Evolutionary conservation across 2,888 invertebrate species (phyloP).

Genomic region (Volucella bombylans): DNA sequence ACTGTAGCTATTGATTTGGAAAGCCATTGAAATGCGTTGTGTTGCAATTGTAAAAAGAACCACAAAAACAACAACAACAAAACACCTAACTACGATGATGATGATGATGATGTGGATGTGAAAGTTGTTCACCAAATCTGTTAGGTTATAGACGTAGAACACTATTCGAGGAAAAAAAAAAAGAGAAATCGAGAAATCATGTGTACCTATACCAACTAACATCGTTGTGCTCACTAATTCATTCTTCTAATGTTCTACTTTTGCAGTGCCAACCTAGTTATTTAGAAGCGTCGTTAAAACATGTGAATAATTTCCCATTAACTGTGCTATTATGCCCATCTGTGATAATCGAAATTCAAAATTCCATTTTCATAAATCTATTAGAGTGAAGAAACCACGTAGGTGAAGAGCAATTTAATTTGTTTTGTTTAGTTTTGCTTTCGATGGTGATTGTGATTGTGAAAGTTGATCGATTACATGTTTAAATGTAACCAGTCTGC

Average conservation of each 20-base stretch:
- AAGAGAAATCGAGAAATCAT: slow-evolving; percentile 59
- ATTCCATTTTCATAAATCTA: too few relatives aligned
- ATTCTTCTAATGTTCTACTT: slow-evolving; percentile 10
- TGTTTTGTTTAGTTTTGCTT: too few relatives aligned
- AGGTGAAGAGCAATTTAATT: too few relatives aligned
- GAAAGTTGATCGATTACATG: too few relatives aligned
- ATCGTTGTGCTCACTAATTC: not conserved
- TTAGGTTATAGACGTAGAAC: slow-evolving; percentile 45
- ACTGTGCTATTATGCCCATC: too few relatives aligned
- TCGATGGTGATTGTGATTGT: too few relatives aligned
- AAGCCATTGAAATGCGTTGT: slow-evolving; percentile 8
- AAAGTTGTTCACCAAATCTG: slow-evolving; percentile 55
- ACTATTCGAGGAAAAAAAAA: slow-evolving; percentile 7
- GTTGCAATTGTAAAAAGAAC: too few relatives aligned
- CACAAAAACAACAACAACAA: not conserved
- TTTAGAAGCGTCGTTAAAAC: too few relatives aligned
- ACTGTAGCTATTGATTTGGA: slow-evolving; percentile 17
- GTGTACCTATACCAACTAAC: not conserved
- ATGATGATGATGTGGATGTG: slow-evolving; percentile 58
- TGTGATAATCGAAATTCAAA: too few relatives aligned
- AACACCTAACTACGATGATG: not conserved
- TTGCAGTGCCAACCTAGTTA: not conserved
- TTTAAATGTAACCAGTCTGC: too few relatives aligned
- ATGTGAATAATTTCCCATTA: too few relatives aligned
- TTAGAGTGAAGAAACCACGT: too few relatives aligned